These are phyloP conservation scores for Sylvilagus floridanus DNA, from an alignment of 2,797 vertebrate genomes.

Conservation along the genomic window DNA sequence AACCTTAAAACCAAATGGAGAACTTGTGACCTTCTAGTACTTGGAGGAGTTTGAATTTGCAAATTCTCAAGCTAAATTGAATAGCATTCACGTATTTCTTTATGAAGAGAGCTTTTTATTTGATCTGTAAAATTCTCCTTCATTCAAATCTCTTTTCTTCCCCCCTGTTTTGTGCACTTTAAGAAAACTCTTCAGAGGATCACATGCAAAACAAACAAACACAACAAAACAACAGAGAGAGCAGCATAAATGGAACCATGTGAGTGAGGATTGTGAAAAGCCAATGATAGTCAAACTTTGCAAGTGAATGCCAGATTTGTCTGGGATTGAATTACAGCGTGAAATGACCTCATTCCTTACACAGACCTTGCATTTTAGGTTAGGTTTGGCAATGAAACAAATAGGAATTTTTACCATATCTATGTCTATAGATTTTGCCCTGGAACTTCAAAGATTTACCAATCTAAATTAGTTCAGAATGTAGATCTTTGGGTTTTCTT, in stretches of 20 bases:
- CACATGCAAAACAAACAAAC: constrained; percentile 47
- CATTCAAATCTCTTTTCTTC: constrained; percentile 40
- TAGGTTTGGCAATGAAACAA: constrained; percentile 33
- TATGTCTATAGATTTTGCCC: background rate
- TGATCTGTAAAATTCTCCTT: constrained; percentile 19
- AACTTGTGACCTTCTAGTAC: background rate
- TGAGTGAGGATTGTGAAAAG: constrained; percentile 49
- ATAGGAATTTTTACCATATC: background rate
- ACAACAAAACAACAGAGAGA: background rate
- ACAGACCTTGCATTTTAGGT: constrained; percentile 20
- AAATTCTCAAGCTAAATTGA: background rate
- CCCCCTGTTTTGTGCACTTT: background rate
- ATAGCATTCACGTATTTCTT: background rate
- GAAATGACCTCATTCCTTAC: background rate
- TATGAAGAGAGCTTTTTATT: constrained; percentile 33
- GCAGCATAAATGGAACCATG: constrained; percentile 59
- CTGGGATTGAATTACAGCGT: constrained; percentile 63
- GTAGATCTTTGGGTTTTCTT: background rate
- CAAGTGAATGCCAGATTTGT: constrained; percentile 36
- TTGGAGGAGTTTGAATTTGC: constrained; percentile 42
- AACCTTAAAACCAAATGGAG: background rate
- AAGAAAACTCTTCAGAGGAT: constrained; percentile 26
- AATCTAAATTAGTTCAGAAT: constrained; percentile 10
- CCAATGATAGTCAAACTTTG: constrained; percentile 24
- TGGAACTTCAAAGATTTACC: background rate